Base-by-base conservation (phyloP, 2,888 invertebrate genomes). In the Napeogenes inachia region DNA sequence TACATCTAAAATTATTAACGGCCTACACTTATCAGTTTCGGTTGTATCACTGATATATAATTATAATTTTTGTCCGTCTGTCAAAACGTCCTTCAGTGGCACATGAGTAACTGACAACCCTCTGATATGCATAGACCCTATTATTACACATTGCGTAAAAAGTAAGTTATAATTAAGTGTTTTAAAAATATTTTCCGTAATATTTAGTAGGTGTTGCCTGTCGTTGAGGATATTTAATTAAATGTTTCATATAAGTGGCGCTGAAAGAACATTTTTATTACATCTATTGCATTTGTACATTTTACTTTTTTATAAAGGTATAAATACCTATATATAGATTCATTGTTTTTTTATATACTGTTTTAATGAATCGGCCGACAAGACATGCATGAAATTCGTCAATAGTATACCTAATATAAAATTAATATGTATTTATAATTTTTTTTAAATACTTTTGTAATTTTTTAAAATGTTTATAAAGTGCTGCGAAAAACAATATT, bases 41-140 rank as follows among this genome's bases (percentile, higher is more conserved):
- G 64, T 68, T 66, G 69, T 69, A 66, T 75, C 64, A 54, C 61
- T 63, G 78, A 80, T 81, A 80, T 85, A 75, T 83, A 85, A 88
- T 88, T 88, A 89, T 83, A 81, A 78, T 78, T 80, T 78, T 75
- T 70, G 78, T 85, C 75, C 78, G 84, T 84, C 87, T 77, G 82
- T 89, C 89, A 88, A 85, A 85, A 85, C 80, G 87, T 87, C 85
- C 71, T 75, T 77, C 81, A 76, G 86, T 86, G 86, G 87, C 86
- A 78, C 75, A 71, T 74, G 82, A 79, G 73, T 69, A 71, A 77
- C 80, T 79, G 84, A 84, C 83, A 80, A 76, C 79, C 77, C 68
- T 21, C 21, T 66, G 67, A 66, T 70, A 30, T 30, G 50, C 21
- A 75, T 81, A 80, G 78, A 85, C 74, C 79, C 82, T 80, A 71